Percentiles rank a stretch among this genome's conserved stretches.
phyloP scores from a whole-genome alignment of 2,113 vertebrate species.

The Stegastes partitus region DNA sequence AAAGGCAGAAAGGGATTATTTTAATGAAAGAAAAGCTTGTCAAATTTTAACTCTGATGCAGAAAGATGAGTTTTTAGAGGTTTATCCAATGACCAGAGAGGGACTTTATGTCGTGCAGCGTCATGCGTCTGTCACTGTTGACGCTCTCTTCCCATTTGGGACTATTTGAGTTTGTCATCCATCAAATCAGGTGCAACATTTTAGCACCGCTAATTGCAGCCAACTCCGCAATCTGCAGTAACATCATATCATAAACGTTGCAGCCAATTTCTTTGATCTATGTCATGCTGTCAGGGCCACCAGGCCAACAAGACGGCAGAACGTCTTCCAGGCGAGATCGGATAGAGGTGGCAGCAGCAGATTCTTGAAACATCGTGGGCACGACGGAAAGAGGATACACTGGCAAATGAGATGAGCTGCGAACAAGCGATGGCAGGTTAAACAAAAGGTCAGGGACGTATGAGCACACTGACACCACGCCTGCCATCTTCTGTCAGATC shows the following conservation, averaged over 20 bases:
- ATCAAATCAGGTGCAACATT: background rate
- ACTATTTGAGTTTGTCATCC: background rate
- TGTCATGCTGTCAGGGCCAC: background rate
- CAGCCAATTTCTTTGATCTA: background rate
- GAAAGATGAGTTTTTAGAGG: too few species aligned
- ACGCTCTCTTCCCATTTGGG: conserved; percentile 1
- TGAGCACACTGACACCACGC: background rate
- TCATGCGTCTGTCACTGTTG: background rate
- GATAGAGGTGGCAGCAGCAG: background rate
- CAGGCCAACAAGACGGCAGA: conserved; percentile 3
- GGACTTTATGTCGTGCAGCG: background rate
- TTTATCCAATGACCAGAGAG: too few species aligned
- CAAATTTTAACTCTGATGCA: too few species aligned
- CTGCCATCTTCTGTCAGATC: conserved; percentile 1
- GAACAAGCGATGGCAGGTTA: background rate
- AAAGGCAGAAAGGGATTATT: too few species aligned
- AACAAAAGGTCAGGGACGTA: conserved; percentile 15
- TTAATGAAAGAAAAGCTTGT: too few species aligned
- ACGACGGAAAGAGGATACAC: background rate
- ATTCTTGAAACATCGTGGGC: background rate
- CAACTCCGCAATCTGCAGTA: background rate
- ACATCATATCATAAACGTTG: conserved; percentile 6
- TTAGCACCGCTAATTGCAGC: conserved; percentile 14
- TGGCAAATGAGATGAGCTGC: background rate
- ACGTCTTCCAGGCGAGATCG: background rate